Percentiles rank a stretch among this genome's conserved stretches.
Evolutionary conservation across 1,140 invertebrate species (phyloP).

Genomic region (Octopus sinensis): DNA sequence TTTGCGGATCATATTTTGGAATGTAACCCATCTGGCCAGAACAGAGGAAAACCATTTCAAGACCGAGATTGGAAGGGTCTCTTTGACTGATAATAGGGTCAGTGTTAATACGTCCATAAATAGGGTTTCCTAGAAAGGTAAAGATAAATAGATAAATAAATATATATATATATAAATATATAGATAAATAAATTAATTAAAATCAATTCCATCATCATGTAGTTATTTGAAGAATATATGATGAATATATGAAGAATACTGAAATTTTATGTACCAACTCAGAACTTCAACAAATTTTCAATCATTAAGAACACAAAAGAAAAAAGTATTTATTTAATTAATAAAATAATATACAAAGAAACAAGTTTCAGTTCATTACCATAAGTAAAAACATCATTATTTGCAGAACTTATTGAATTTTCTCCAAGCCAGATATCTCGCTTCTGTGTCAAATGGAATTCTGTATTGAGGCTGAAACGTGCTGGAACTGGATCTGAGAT

Average conservation of each 20-base stretch:
- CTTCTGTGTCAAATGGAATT: conserved; percentile 51
- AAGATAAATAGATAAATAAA: too few species aligned
- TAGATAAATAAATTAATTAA: too few species aligned
- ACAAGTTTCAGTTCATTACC: background rate
- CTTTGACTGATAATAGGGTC: conserved; percentile 53
- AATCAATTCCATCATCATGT: too few species aligned
- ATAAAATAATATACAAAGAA: background rate
- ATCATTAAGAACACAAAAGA: too few species aligned
- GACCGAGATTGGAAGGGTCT: conserved; percentile 43
- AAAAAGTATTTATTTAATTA: background rate
- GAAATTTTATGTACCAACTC: too few species aligned
- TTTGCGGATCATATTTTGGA: conserved; percentile 56
- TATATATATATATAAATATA: too few species aligned
- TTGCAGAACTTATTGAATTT: conserved; percentile 35
- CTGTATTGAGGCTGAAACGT: conserved; percentile 52
- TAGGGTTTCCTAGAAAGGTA: conserved; percentile 47
- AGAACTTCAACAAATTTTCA: too few species aligned
- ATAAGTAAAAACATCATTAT: conserved; percentile 45
- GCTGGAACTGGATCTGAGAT: conserved; percentile 55
- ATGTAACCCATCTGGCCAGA: conserved; percentile 59
- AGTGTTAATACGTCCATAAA: conserved; percentile 56
- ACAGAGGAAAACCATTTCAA: conserved; percentile 59
- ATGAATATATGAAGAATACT: too few species aligned
- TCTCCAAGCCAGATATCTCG: conserved; percentile 52
- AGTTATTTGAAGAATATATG: too few species aligned